A percentile compares a stretch with the other conserved stretches of the same genome.
Evolutionary conservation across 2,888 invertebrate species (phyloP).

Genomic region (Margaritifera margaritifera): DNA sequence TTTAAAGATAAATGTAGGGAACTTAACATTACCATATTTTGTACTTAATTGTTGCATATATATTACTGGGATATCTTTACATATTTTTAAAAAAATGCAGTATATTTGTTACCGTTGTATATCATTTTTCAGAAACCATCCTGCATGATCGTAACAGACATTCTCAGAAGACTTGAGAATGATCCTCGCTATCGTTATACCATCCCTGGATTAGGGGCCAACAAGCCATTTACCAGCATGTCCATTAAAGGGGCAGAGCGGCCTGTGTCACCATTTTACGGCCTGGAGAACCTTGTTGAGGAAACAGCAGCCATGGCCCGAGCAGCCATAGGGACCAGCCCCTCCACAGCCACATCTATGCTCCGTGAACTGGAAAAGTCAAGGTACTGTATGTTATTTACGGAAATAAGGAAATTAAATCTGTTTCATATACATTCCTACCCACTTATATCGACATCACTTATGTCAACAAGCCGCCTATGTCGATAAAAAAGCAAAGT

Average conservation of each 20-base stretch:
- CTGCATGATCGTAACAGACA: conserved; percentile 14
- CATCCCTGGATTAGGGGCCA: too few species aligned
- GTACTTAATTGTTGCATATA: too few species aligned
- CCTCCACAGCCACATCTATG: conserved; percentile 44
- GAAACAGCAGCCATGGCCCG: conserved; percentile 64
- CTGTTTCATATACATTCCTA: too few species aligned
- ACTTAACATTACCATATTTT: too few species aligned
- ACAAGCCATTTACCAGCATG: too few species aligned
- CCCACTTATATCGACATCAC: too few species aligned
- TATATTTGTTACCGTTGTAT: neutral
- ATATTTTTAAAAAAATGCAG: too few species aligned
- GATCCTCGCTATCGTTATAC: conserved; percentile 31
- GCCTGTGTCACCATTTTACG: conserved; percentile 40
- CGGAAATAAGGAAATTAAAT: too few species aligned
- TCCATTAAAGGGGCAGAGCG: neutral
- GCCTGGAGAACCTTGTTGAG: conserved; percentile 57
- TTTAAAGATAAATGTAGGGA: too few species aligned
- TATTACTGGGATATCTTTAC: too few species aligned
- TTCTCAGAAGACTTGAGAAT: conserved; percentile 31
- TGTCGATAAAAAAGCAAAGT: too few species aligned
- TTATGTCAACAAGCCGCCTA: too few species aligned
- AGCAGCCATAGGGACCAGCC: conserved; percentile 57
- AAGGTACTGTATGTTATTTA: conserved; percentile 14
- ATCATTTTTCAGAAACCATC: neutral
- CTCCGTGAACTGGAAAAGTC: conserved; percentile 35